These are phyloP conservation scores for Trematomus bernacchii DNA, from an alignment of 2,797 vertebrate species.

Conservation along the genomic window DNA sequence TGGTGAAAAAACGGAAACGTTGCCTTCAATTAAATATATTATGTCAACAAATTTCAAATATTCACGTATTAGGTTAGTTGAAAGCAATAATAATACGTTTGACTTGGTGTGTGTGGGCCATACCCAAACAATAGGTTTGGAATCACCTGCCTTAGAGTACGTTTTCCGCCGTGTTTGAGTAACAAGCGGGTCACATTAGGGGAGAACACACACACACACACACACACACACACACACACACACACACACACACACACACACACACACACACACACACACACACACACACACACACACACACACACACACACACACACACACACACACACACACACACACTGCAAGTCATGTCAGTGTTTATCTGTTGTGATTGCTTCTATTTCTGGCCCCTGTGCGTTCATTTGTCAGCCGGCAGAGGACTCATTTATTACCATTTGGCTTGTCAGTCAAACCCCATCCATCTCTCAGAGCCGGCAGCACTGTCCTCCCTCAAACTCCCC, in stretches of 20 bases:
- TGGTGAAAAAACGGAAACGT: no score
- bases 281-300: no score
- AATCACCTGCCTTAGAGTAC: not conserved
- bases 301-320: no score
- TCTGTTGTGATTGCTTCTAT: conserved; percentile 64
- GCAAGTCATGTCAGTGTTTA: conserved; percentile 61
- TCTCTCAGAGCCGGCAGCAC: conserved; percentile 44
- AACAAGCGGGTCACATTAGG: conserved; percentile 22
- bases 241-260: no score
- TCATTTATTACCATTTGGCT: conserved; percentile 77
- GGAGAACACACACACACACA: conserved; percentile 17
- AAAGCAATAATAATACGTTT: no score
- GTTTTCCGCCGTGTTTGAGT: not conserved
- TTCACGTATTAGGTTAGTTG: no score
- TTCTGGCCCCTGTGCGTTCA: conserved; percentile 35
- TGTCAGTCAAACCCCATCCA: conserved; percentile 76
- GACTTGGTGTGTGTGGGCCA: no score
- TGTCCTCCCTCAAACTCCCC: conserved; percentile 15
- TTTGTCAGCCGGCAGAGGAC: conserved; percentile 56
- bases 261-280: no score
- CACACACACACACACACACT: conserved; percentile 10
- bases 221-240: no score
- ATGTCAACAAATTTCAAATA: no score
- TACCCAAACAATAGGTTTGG: no score
- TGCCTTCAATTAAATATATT: no score